Conservation (phyloP, 2,888 invertebrate species). For the Volucella inanis region DNA sequence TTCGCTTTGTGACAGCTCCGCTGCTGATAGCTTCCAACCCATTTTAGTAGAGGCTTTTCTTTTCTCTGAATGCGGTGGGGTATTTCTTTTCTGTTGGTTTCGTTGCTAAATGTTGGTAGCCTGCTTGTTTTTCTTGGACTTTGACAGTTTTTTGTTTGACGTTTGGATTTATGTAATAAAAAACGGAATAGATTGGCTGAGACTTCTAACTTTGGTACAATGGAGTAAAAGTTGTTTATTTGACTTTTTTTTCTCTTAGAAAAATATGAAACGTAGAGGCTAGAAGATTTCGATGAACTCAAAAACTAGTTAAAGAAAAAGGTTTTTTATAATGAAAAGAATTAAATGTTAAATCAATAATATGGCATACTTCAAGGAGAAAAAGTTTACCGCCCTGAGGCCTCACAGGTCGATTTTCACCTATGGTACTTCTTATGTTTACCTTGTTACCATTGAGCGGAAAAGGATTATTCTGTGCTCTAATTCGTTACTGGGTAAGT, state of each 20-base stretch:
- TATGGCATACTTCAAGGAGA: no score
- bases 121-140: conserved; percentile 45
- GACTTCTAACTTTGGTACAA: conserved; percentile 39
- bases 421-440: no score
- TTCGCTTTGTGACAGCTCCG: conserved; percentile 59
- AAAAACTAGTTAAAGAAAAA: no score
- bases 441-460: no score
- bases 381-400: no score
- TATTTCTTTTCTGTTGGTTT: conserved; percentile 9
- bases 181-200: not conserved
- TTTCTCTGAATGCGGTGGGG: conserved; percentile 3
- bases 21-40: conserved; percentile 36
- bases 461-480: no score
- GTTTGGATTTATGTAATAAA: not conserved
- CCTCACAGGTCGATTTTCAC: no score
- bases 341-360: no score
- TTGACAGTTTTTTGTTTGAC: conserved; percentile 45
- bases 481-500: no score
- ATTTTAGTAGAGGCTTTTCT: conserved; percentile 46
- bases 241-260: not conserved
- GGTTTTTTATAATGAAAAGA: no score
- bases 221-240: not conserved
- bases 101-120: conserved; percentile 49
- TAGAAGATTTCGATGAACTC: no score
- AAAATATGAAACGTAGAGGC: not conserved